These are phyloP conservation scores for Notodonta dromedarius DNA, from an alignment of 2,888 invertebrate genomes.

Conservation along the genomic window DNA sequence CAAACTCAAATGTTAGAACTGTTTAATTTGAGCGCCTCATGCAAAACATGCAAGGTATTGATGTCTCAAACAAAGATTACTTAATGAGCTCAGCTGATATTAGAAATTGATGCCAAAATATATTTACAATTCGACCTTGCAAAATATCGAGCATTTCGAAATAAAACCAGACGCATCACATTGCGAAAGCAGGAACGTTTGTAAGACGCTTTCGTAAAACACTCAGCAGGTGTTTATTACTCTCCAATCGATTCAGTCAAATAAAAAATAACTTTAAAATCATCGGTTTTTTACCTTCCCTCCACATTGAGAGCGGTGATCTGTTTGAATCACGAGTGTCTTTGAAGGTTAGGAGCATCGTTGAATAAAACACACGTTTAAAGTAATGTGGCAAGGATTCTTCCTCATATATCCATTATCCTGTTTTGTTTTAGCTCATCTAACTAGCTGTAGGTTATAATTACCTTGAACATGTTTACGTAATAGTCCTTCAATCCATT, in stretches of 20 bases:
- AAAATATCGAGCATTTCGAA: conserved; percentile 7
- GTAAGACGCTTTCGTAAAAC: neutral
- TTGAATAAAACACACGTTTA: conserved; percentile 1
- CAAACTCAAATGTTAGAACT: too few species aligned
- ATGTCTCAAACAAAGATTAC: too few species aligned
- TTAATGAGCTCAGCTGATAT: too few species aligned
- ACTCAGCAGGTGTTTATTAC: conserved; percentile 1
- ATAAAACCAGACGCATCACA: neutral
- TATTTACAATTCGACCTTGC: neutral
- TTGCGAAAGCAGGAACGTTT: neutral
- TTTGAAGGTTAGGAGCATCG: neutral
- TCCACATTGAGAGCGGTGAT: neutral
- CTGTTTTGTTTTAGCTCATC: too few species aligned
- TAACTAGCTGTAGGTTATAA: too few species aligned
- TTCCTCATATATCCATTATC: neutral
- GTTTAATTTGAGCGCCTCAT: too few species aligned
- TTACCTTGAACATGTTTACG: too few species aligned
- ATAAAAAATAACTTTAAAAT: neutral
- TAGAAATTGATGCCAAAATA: too few species aligned
- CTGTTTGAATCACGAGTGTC: neutral
- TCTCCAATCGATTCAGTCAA: neutral
- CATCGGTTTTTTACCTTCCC: neutral
- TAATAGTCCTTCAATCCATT: too few species aligned
- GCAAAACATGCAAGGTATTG: too few species aligned
- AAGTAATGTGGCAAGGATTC: conserved; percentile 2